Evolutionary conservation across 1,140 invertebrate genomes (phyloP).

Genomic region (Mycetomoellerius zeteki): DNA sequence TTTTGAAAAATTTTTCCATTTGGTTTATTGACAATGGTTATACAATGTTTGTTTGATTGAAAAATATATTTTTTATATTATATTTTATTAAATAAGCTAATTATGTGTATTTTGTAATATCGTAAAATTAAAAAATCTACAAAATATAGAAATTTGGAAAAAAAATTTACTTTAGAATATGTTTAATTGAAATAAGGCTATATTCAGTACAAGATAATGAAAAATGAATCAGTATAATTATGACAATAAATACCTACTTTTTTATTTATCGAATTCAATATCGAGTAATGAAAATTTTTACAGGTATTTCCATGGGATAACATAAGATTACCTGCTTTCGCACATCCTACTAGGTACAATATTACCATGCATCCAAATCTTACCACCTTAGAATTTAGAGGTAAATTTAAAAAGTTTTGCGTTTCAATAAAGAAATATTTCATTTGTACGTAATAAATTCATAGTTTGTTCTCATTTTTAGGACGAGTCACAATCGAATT

Average conservation of each 20-base stretch:
- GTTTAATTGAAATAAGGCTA: constrained; percentile 13
- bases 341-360: constrained; percentile 94
- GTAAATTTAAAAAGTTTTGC: constrained; percentile 84
- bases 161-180: background rate
- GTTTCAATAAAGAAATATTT: background rate
- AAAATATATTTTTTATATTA: too few species aligned
- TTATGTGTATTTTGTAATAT: too few species aligned
- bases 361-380: constrained; percentile 97
- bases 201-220: constrained; percentile 46
- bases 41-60: too few species aligned
- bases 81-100: too few species aligned
- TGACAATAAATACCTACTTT: background rate
- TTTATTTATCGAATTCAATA: background rate
- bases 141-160: background rate
- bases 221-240: constrained; percentile 72
- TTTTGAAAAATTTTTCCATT: background rate
- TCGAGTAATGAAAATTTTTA: constrained; percentile 26
- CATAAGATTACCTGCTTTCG: constrained; percentile 93
- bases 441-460: background rate
- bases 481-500: constrained; percentile 95
- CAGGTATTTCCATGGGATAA: constrained; percentile 96
- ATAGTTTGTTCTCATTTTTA: constrained; percentile 81
- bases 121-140: background rate
- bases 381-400: constrained; percentile 95
- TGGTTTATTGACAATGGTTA: background rate